Evolutionary conservation across 2,113 vertebrate species (phyloP).

Genomic region (Dipodomys merriami): DNA sequence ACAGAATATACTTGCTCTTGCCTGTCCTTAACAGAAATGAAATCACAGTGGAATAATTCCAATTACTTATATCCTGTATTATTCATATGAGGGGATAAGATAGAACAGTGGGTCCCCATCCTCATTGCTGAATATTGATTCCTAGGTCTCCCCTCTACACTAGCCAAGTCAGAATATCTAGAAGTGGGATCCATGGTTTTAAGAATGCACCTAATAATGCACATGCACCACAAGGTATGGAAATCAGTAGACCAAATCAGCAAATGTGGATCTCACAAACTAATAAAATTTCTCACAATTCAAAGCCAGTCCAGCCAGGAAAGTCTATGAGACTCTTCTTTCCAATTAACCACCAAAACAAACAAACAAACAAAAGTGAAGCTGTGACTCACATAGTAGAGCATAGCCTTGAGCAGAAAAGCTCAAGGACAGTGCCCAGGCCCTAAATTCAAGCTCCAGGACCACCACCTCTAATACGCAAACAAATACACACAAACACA

Average conservation of each 20-base stretch:
- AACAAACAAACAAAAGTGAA: no score
- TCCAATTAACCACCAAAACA: no score
- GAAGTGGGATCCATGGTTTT: background rate
- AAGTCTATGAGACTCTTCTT: background rate
- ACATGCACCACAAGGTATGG: background rate
- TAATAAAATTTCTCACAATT: constrained; percentile 20
- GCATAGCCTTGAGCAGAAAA: no score
- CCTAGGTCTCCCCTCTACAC: background rate
- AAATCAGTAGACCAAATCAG: constrained; percentile 47
- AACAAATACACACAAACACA: no score
- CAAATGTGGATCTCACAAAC: constrained; percentile 31
- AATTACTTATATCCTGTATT: constrained; percentile 41
- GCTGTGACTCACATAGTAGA: no score
- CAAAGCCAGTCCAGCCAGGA: background rate
- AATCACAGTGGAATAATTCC: constrained; percentile 8
- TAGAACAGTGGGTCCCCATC: constrained; percentile 26
- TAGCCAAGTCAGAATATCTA: constrained; percentile 49
- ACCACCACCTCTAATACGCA: no score
- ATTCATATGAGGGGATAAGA: constrained; percentile 24
- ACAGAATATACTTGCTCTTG: background rate
- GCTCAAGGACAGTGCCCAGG: no score
- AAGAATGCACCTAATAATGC: background rate
- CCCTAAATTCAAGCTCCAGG: no score
- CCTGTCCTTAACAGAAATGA: constrained; percentile 32
- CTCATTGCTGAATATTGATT: constrained; percentile 1